Evolutionary conservation across 1,140 invertebrate genomes (phyloP).

Genomic region (Bathynomus jamesi): DNA sequence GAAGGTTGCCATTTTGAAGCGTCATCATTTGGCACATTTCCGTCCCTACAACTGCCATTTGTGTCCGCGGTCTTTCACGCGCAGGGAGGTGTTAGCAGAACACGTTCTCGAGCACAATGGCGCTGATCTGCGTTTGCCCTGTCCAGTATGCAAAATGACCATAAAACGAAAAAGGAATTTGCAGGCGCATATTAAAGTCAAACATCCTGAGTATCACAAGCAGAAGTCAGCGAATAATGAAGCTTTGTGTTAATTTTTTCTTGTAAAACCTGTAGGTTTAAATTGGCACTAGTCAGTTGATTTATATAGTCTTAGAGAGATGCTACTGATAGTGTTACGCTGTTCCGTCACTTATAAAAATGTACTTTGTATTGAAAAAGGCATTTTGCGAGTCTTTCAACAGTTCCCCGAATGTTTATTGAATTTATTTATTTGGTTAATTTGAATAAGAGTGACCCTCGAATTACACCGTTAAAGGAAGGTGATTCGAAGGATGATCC

Average conservation of each 20-base stretch:
- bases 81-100: constrained; percentile 33
- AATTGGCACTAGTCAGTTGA: too few relatives aligned
- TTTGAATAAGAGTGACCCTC: too few relatives aligned
- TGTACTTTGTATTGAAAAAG: too few relatives aligned
- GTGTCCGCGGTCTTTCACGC: constrained; percentile 32
- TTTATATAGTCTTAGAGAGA: too few relatives aligned
- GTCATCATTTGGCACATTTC: constrained; percentile 34
- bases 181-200: constrained; percentile 37
- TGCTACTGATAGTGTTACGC: too few relatives aligned
- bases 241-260: constrained; percentile 18
- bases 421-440: too few relatives aligned
- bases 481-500: too few relatives aligned
- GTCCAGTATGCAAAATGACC: constrained; percentile 35
- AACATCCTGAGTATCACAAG: constrained; percentile 34
- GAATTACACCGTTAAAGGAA: too few relatives aligned
- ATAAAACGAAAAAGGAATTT: constrained; percentile 35
- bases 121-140: constrained; percentile 31
- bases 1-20: constrained; percentile 35
- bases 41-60: constrained; percentile 34
- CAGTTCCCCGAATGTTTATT: too few relatives aligned
- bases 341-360: too few relatives aligned
- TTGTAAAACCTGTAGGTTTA: too few relatives aligned
- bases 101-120: constrained; percentile 34
- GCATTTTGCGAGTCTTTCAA: too few relatives aligned
- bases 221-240: constrained; percentile 32